Evolutionary conservation across 1,140 invertebrate species (phyloP), one percentile per base, ranked within the genome.

Genomic region (Thalassaphorura encarpata): DNA sequence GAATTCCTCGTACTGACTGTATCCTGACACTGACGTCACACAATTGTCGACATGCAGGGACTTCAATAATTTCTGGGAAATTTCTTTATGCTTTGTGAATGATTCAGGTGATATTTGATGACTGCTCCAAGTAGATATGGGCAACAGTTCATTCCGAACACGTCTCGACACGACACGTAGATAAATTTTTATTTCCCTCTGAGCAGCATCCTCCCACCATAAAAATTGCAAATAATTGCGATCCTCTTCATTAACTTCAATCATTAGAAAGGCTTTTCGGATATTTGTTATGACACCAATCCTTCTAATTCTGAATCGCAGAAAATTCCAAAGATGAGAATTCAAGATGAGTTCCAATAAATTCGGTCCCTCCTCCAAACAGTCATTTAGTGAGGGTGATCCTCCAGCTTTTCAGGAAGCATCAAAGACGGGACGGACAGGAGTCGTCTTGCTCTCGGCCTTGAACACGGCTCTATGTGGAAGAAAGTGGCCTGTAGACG

Each of bases 401-500:
- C 13, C 8, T 43, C 13, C 41, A 8, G 26, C 66, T 26, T 41
- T 60, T 66, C 54, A 64, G 6, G 46, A 48, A 48, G 46, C 46
- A 23, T 48, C 46, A 23, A 48, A 48, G 16, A 67, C 52, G 13
- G 45, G 36, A 26, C 60, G 39, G 41, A 72, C 46, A 23, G 33
- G 50, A n/a, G 67, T 69, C 6, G 66, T 62, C 68, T 60, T 53
- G 81, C 16, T 75, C 39, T 45, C 13, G 0, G 51, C 40, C 19
- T 48, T 48, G 16, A 48, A 8, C 15, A 48, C 46, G 11, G 23
- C 23, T 13, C 52, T 23, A 49, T 58, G 56, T 19, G 50, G 51
- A 15, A 58, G 31, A 27, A 39, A 58, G 29, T 58, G 46, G 2
- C 13, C 49, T 2, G 13, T 1, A 2, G 26, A 26, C 2, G 28